phyloP scores from a whole-genome alignment of 2,888 invertebrate genomes.

The Megalurothrips usitatus region DNA sequence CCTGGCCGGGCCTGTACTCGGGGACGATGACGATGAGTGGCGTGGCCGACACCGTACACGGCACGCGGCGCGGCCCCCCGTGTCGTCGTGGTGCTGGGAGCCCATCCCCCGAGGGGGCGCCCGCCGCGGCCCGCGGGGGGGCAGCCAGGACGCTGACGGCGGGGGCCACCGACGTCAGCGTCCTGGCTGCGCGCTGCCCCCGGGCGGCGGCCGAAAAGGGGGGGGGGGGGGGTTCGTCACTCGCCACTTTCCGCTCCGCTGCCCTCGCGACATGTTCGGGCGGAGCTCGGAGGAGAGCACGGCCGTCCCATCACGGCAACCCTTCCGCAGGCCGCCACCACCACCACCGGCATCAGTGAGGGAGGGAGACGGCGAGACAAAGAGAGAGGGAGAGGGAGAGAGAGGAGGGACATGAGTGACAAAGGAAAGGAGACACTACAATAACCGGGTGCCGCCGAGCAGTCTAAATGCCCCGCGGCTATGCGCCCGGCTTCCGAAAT shows the following conservation, averaged over 20 bases:
- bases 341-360: too few species aligned
- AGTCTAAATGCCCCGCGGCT: conserved; percentile 8
- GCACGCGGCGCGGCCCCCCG: too few species aligned
- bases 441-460: background rate
- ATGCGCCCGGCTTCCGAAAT: background rate
- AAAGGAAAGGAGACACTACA: conserved; percentile 2
- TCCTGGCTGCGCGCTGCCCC: too few species aligned
- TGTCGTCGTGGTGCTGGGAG: too few species aligned
- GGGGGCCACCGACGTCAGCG: too few species aligned
- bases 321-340: background rate
- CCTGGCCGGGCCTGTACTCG: too few species aligned
- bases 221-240: background rate
- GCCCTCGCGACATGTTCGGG: background rate
- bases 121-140: too few species aligned
- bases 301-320: background rate
- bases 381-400: background rate
- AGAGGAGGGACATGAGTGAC: background rate
- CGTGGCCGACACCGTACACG: too few species aligned
- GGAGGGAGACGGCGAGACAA: too few species aligned
- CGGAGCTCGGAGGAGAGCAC: background rate
- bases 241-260: background rate
- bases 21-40: too few species aligned
- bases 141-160: too few species aligned
- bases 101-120: too few species aligned
- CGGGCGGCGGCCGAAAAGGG: background rate